These are phyloP conservation scores for Centropyge bicolor DNA, from an alignment of 2,797 vertebrate species.

Conservation along the genomic window DNA sequence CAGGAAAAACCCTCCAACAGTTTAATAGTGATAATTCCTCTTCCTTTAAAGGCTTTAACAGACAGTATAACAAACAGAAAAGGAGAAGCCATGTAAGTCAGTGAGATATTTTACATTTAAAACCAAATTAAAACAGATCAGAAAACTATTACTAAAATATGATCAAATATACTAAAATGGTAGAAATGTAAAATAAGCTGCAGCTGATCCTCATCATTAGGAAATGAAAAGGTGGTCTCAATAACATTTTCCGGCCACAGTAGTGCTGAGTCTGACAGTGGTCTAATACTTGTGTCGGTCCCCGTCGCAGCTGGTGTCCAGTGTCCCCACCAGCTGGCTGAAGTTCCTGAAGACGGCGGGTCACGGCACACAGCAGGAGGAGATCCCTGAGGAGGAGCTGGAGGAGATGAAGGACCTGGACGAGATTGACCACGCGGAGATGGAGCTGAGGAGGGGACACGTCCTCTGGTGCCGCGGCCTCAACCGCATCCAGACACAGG, in stretches of 20 bases:
- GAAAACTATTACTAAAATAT: too few species aligned
- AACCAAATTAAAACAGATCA: too few species aligned
- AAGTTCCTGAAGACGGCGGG: constrained; percentile 97
- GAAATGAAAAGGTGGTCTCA: too few species aligned
- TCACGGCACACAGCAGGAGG: constrained; percentile 93
- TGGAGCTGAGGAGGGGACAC: constrained; percentile 93
- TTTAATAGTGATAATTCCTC: too few species aligned
- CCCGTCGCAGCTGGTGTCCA: constrained; percentile 90
- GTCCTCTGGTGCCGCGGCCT: constrained; percentile 98
- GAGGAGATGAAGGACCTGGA: constrained; percentile 92
- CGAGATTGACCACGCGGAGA: constrained; percentile 96
- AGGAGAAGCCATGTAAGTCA: too few species aligned
- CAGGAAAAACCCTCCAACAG: background rate
- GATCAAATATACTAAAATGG: too few species aligned
- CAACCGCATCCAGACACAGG: constrained; percentile 97
- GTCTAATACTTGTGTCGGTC: constrained; percentile 3
- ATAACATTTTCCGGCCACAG: background rate
- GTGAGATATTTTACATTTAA: too few species aligned
- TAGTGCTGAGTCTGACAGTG: background rate
- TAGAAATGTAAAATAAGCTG: too few species aligned
- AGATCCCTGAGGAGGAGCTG: constrained; percentile 92
- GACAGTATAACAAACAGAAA: too few species aligned
- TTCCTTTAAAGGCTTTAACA: too few species aligned
- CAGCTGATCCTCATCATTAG: too few species aligned
- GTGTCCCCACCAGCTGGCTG: constrained; percentile 93